Evolutionary conservation across 2,888 invertebrate species (phyloP).

Genomic region (Yponomeuta evonymella): DNA sequence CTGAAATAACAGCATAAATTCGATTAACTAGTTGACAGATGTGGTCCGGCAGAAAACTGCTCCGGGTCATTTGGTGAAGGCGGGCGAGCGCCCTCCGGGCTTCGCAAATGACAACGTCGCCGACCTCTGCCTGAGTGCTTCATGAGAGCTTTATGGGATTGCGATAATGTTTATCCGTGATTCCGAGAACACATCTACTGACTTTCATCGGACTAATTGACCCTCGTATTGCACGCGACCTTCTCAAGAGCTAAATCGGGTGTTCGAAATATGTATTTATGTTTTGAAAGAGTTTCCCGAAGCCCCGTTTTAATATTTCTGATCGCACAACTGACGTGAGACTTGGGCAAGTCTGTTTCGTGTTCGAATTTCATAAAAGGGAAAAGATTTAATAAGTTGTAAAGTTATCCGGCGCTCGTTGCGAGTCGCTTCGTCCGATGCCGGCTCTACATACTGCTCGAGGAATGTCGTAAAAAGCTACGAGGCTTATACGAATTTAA

Average conservation of each 20-base stretch:
- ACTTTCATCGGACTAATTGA: conserved; percentile 5
- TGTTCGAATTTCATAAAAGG: conserved; percentile 37
- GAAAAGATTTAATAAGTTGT: conserved; percentile 64
- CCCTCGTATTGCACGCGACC: not conserved
- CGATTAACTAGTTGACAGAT: conserved; percentile 29
- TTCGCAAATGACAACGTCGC: conserved; percentile 14
- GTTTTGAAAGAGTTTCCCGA: not conserved
- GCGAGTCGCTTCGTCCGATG: conserved; percentile 44
- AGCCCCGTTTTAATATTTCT: not conserved
- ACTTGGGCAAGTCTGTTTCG: conserved; percentile 8
- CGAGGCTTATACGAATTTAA: conserved; percentile 27
- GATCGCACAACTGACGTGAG: not conserved
- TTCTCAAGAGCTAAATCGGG: not conserved
- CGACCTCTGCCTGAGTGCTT: conserved; percentile 1
- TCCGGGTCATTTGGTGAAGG: conserved; percentile 24
- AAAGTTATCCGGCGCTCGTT: conserved; percentile 60
- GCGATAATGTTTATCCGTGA: conserved; percentile 12
- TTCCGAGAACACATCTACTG: not conserved
- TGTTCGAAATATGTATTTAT: not conserved
- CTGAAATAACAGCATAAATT: conserved; percentile 26
- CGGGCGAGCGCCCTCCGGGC: conserved; percentile 8
- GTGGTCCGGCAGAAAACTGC: conserved; percentile 28
- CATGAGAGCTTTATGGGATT: conserved; percentile 10
- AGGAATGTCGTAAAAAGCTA: conserved; percentile 72
- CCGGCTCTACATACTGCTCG: conserved; percentile 47